Base-by-base conservation (phyloP, 1,140 invertebrate species). In the Drosophila pectinifera region DNA sequence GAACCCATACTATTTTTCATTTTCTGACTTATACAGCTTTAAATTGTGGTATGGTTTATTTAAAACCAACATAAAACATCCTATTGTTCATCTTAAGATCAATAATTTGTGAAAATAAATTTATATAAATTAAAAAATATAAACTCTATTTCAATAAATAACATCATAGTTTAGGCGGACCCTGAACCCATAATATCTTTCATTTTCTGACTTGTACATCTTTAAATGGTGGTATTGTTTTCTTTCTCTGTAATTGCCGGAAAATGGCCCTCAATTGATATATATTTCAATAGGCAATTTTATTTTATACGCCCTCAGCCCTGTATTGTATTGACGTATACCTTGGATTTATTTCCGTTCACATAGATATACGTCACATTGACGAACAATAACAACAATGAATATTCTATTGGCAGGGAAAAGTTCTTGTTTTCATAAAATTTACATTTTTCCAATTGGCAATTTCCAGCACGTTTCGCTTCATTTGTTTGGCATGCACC, bases 391-490 rank as follows among this genome's bases (percentile, higher is more conserved):
- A 46, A 45, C 49, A 61, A 53, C 36, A 41, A 42, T 63, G 39
- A 38, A 49, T 42, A 49, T 63, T 74, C 56, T 78, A 61, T 78
- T 41, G 55, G 39, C 11, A 5, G 31, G 11, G 55, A 41, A 22
- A 46, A 42, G 39, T 34, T 59, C 45, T 78, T 78, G 67, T 78
- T 78, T 54, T 61, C 49, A 58, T 65, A 39, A 31, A 86, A 81
- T 81, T 81, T 78, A 76, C 73, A 78, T 78, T 81, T 51, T 80
- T 68, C 68, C 67, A 70, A 86, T 76, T 79, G 65, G 49, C n/a
- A 58, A 83, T 83, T 80, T 80, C 42, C 51, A 56, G 41, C 81
- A 80, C 77, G 81, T 84, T 64, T 73, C 55, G 59, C 58, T 73
- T 45, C 42, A 58, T 84, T 84, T 65, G 49, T 63, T 81, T 61